Evolutionary conservation across 2,797 vertebrate genomes (phyloP).

Genomic region (Bufotes viridis): DNA sequence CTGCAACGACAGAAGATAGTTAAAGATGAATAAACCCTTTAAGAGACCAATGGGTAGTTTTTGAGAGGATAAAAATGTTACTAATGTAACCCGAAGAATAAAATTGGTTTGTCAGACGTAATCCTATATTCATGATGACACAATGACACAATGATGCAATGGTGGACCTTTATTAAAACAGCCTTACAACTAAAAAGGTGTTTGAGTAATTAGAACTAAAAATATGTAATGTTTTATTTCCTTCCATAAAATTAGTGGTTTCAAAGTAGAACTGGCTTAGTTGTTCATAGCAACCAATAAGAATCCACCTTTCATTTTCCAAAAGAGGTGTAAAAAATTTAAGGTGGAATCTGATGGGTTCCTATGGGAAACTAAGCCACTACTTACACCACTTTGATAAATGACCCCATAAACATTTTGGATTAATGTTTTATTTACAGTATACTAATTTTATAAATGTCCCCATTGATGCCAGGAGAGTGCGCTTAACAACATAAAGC

Average conservation of each 20-base stretch:
- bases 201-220: neutral
- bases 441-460: neutral
- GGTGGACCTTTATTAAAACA: neutral
- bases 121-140: neutral
- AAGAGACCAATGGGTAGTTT: neutral
- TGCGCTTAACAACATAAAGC: neutral
- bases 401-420: too few relatives aligned
- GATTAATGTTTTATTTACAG: too few relatives aligned
- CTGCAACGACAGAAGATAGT: too few relatives aligned
- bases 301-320: too few relatives aligned
- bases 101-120: neutral
- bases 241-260: neutral
- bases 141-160: slow-evolving; percentile 3
- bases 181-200: neutral
- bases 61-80: neutral
- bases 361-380: too few relatives aligned
- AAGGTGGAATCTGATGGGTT: too few relatives aligned
- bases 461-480: neutral
- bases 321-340: too few relatives aligned
- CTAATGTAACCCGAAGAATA: neutral
- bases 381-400: too few relatives aligned
- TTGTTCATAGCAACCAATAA: too few relatives aligned
- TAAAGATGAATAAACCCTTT: neutral
- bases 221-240: neutral
- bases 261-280: too few relatives aligned